Evolutionary conservation across 2,113 vertebrate genomes (phyloP).

Genomic region (Phaetusa simplex): DNA sequence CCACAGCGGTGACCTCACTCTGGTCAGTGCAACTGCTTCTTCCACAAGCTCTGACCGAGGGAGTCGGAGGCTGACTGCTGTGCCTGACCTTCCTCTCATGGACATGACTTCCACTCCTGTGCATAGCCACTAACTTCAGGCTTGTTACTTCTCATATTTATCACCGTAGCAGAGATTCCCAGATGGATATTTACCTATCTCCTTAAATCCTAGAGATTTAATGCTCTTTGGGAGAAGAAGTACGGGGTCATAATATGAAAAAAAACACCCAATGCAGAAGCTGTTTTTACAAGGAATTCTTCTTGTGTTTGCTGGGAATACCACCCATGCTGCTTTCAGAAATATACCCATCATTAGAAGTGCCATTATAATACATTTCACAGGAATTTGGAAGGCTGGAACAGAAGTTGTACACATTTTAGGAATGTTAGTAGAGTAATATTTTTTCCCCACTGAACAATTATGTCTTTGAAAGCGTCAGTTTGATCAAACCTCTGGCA

Average conservation of each 20-base stretch:
- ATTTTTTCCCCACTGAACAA: background rate
- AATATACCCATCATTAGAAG: background rate
- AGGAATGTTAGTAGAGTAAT: background rate
- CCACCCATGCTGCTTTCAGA: background rate
- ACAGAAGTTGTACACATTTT: background rate
- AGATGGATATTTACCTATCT: background rate
- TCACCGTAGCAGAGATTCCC: background rate
- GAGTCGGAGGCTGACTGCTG: background rate
- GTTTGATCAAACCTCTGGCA: conserved; percentile 34
- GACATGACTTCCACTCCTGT: background rate
- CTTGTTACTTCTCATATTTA: background rate
- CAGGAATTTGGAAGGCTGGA: conserved; percentile 20
- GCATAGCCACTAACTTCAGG: background rate
- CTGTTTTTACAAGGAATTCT: background rate
- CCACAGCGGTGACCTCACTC: background rate
- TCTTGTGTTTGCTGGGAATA: background rate
- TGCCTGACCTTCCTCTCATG: background rate
- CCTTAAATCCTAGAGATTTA: background rate
- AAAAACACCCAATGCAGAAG: background rate
- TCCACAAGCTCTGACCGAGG: background rate
- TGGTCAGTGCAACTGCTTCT: background rate
- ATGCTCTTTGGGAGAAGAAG: background rate
- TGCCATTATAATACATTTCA: conserved; percentile 11
- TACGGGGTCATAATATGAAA: background rate
- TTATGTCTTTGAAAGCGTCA: background rate